phyloP scores from a whole-genome alignment of 2,888 invertebrate genomes.

The Cryptosula pallasiana region DNA sequence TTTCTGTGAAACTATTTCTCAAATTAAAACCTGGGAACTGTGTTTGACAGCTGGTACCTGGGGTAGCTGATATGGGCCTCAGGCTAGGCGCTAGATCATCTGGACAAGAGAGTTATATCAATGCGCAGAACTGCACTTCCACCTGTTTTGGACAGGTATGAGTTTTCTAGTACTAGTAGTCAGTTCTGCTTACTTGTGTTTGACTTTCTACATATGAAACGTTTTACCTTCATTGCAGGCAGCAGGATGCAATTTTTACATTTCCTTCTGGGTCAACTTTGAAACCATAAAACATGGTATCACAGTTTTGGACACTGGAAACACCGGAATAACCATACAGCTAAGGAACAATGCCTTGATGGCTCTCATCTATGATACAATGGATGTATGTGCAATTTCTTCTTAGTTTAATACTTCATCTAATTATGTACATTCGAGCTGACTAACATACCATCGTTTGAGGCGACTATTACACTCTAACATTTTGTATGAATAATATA shows the following conservation, averaged over 20 bases:
- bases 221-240: neutral
- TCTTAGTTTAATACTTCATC: no score
- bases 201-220: neutral
- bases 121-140: neutral
- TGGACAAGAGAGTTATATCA: slow-evolving; percentile 1
- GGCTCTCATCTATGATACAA: neutral
- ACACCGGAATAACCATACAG: neutral
- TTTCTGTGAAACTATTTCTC: no score
- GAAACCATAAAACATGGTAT: neutral
- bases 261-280: slow-evolving; percentile 9
- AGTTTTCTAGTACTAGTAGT: neutral
- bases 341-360: neutral
- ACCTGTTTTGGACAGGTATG: slow-evolving; percentile 19
- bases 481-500: no score
- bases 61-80: neutral
- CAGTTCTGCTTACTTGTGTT: no score
- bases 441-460: no score
- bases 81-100: neutral
- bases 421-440: no score
- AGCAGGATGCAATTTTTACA: neutral
- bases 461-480: no score
- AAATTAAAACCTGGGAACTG: neutral
- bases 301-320: slow-evolving; percentile 14
- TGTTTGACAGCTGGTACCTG: neutral
- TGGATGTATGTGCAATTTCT: no score